Evolutionary conservation across 2,888 invertebrate genomes (phyloP), one percentile per base, ranked within the genome.

Genomic region (Hirudinaria manillensis): DNA sequence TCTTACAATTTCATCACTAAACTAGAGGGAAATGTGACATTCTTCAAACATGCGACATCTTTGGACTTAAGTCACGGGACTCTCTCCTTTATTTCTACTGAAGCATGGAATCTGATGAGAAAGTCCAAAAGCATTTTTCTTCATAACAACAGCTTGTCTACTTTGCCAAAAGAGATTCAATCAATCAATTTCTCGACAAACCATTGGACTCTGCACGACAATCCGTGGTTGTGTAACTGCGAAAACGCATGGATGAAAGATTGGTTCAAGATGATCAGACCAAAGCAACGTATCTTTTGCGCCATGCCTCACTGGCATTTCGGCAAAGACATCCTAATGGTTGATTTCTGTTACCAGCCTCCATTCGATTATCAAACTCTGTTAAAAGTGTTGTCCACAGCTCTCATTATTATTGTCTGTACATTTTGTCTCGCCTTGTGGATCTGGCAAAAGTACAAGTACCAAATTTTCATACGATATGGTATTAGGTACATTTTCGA

Each of bases 191-290:
- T 61, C 61, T 7, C 61, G 4, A n/a, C 24, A 27, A 27, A 27
- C 10, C 24, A 6, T 16, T 61, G 24, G 29, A 61, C 24, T 29
- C 61, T 61, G 13, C 61, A 61, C 10, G 21, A 61, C 61, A 61
- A 61, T 61, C 61, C 61, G 21, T 61, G 61, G 61, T 6, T 6
- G 1, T 61, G 61, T 10, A 61, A 16, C 10, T 61, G 61, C 61
- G 61, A 61, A 61, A 61, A 61, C 10, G 61, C 61, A 10, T 61
- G 61, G 61, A 61, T 61, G 61, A 61, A 61, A 29, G 29, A 61
- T 24, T 61, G 61, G 61, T 61, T 61, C 10, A 45, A 45, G 10
- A 45, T 2, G 3, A 61, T 61, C 24, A 61, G n/a, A 61, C 24
- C 4, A 27, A n/a, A 56, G 27, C 24, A 19, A 61, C 4, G 24